These are phyloP conservation scores for Anagrus nilaparvatae DNA, from an alignment of 1,140 invertebrate genomes.

Conservation along the genomic window DNA sequence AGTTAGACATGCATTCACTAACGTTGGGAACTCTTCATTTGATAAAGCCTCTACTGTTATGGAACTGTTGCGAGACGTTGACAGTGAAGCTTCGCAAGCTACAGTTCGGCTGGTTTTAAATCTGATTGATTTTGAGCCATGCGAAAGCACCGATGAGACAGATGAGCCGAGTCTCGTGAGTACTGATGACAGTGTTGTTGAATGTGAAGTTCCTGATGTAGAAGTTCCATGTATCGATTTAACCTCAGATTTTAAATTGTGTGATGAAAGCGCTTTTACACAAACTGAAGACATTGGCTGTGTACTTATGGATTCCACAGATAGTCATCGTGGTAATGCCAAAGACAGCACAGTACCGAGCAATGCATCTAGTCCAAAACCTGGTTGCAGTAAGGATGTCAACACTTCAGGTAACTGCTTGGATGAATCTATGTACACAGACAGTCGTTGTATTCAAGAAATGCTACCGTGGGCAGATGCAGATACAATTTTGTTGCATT, in stretches of 20 bases:
- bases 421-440: constrained; percentile 11
- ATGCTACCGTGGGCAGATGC: constrained; percentile 14
- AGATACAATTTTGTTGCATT: constrained; percentile 3
- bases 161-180: constrained; percentile 7
- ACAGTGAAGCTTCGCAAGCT: not conserved
- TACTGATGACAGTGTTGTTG: constrained; percentile 12
- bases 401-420: not conserved
- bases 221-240: constrained; percentile 7
- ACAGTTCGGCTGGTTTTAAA: constrained; percentile 4
- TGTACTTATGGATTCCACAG: not conserved
- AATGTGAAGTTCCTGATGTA: constrained; percentile 5
- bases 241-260: constrained; percentile 1
- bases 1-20: constrained; percentile 1
- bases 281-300: not conserved
- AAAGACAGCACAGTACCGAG: not conserved
- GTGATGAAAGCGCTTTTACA: not conserved
- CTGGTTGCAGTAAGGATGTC: constrained; percentile 24
- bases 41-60: constrained; percentile 11
- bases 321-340: not conserved
- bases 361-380: constrained; percentile 12
- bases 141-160: not conserved
- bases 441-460: constrained; percentile 15
- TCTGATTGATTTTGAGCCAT: constrained; percentile 4
- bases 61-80: constrained; percentile 9
- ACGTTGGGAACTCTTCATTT: constrained; percentile 3